Evolutionary conservation across 2,888 invertebrate species (phyloP).

Genomic region (Epirrhoe alternata): DNA sequence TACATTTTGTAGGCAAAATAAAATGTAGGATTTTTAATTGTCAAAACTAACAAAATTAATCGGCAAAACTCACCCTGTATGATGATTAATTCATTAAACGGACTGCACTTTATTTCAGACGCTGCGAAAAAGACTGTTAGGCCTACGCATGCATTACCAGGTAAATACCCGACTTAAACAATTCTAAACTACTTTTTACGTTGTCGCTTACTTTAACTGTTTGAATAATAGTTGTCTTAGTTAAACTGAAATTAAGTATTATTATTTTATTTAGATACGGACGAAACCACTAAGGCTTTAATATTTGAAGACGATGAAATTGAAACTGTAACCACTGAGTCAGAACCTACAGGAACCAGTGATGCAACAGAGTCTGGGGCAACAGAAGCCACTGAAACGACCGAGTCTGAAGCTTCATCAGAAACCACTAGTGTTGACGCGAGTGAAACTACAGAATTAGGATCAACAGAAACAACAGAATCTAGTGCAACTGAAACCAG

Average conservation of each 20-base stretch:
- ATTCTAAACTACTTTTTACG: neutral
- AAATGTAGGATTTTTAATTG: no score
- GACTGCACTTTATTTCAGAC: neutral
- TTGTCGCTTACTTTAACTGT: no score
- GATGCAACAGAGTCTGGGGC: slow-evolving; percentile 7
- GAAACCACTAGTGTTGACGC: no score
- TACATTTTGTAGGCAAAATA: no score
- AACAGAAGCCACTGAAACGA: slow-evolving; percentile 26
- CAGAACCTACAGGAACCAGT: slow-evolving; percentile 6
- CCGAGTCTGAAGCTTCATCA: slow-evolving; percentile 12
- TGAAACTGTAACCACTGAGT: slow-evolving; percentile 18
- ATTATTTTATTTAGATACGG: no score
- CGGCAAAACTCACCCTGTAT: no score
- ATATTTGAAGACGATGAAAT: no score
- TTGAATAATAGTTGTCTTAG: no score
- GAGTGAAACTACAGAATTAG: slow-evolving; percentile 27
- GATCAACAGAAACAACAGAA: slow-evolving; percentile 33
- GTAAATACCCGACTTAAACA: neutral
- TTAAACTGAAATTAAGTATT: neutral
- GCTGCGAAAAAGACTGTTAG: neutral
- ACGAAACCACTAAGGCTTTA: no score
- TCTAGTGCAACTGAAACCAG: slow-evolving; percentile 31
- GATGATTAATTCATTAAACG: neutral
- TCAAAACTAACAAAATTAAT: no score
- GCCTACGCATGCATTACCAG: neutral